Base-by-base conservation (phyloP, 2,888 invertebrate genomes). In the Cacoxenus indagator region DNA sequence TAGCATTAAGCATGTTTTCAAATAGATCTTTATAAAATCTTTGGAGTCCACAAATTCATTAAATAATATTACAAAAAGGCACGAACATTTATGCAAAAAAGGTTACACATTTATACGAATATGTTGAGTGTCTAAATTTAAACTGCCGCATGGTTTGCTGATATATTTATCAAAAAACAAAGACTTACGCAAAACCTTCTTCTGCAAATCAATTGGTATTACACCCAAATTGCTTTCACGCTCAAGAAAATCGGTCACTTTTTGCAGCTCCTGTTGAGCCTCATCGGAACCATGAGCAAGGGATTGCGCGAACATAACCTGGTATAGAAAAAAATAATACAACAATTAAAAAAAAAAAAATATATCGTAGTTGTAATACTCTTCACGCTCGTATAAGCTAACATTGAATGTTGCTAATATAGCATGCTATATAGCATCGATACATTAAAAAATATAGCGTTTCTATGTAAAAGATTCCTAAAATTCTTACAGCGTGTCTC, bases 221-320 rank as follows among this genome's bases (percentile, higher is more conserved):
- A 92, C 91, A 26, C 94, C 94, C 74, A 92, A 90, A 83, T 92
- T 92, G 1, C 93, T 93, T 85, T 94, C 93, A 4, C 91, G 89
- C 83, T 94, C 93, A 67, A 94, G 87, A 87, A 94, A 94, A 14
- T 91, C 90, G 75, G 93, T 93, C 87, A 95, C 92, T 75, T 93
- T 92, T 81, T 93, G 92, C 62, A 94, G 89, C 62, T 94, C 92
- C 67, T 92, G 91, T 81, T 94, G 93, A 1, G 94, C 93, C 71
- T 88, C 86, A 76, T 93, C 91, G 59, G 92, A 92, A 54, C 93
- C 93, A 76, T 91, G 91, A 1, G 91, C 90, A 73, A 94, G 87
- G 1, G 93, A 93, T 83, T 94, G 93, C 0, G 93, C 91, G 87
- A 94, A 94, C 92, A 95, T 93, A 84, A 94, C 91, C 91, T 91